Conservation (phyloP, 1,140 invertebrate genomes). For the Bilobella aurantiaca region DNA sequence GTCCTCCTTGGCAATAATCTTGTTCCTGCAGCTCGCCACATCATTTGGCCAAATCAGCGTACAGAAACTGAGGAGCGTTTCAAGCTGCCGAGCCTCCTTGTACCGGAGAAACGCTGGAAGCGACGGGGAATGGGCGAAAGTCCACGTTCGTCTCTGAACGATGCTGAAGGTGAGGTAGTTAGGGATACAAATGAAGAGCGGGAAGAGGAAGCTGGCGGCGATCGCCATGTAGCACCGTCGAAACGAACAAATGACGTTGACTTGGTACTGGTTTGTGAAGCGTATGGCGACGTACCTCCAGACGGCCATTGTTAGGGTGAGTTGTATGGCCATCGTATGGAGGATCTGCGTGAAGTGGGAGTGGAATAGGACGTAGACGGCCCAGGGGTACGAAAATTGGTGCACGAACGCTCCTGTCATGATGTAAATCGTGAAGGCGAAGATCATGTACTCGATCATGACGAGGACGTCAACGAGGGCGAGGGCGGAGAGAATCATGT, state of each 20-base stretch:
- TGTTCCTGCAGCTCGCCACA: neutral
- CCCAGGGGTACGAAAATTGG: constrained; percentile 62
- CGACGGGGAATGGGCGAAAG: neutral
- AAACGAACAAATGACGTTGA: constrained; percentile 22
- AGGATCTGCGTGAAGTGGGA: constrained; percentile 55
- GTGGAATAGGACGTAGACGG: constrained; percentile 69
- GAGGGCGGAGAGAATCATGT: constrained; percentile 76
- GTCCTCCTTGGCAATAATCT: neutral
- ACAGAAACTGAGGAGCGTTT: neutral
- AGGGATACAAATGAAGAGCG: constrained; percentile 46
- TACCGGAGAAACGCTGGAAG: neutral
- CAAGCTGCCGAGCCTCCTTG: neutral
- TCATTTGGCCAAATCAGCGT: neutral
- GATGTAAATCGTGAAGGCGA: constrained; percentile 67
- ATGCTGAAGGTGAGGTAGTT: constrained; percentile 44
- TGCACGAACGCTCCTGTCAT: constrained; percentile 41
- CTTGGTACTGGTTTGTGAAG: constrained; percentile 20
- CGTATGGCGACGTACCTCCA: constrained; percentile 31
- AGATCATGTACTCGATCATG: constrained; percentile 88
- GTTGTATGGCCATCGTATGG: constrained; percentile 3
- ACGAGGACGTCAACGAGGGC: constrained; percentile 83
- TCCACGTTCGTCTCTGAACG: neutral
- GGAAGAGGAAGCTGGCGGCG: constrained; percentile 41
- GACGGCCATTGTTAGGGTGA: constrained; percentile 30
- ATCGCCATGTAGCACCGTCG: constrained; percentile 36